A percentile compares a stretch with the other conserved stretches of the same genome.
Evolutionary conservation across 2,888 invertebrate species (phyloP).

Genomic region (Coronaproctus castanopsis): DNA sequence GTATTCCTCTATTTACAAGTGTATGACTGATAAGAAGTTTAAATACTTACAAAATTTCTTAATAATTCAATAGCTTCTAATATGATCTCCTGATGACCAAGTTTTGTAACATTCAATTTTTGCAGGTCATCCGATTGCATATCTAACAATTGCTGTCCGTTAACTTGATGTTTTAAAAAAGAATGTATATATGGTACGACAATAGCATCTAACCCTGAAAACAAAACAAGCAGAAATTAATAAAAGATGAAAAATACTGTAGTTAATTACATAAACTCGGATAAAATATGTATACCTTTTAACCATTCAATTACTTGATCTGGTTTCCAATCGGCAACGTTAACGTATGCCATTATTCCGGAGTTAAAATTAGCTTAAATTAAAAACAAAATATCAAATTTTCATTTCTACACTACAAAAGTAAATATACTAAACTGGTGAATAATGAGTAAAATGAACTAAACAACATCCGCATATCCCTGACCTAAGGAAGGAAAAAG

Average conservation of each 20-base stretch:
- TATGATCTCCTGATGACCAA: constrained; percentile 85
- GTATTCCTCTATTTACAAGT: too few relatives aligned
- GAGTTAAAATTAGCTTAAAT: background rate
- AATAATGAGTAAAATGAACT: too few relatives aligned
- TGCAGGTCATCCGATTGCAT: constrained; percentile 75
- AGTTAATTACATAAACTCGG: background rate
- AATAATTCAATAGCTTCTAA: constrained; percentile 81
- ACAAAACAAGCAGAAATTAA: constrained; percentile 17
- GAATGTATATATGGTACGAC: constrained; percentile 59
- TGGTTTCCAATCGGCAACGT: constrained; percentile 73
- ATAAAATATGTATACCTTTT: constrained; percentile 40
- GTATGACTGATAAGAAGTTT: background rate
- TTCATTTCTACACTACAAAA: too few relatives aligned
- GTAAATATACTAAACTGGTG: too few relatives aligned
- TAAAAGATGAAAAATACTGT: constrained; percentile 3
- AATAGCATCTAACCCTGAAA: constrained; percentile 52
- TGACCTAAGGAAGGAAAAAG: too few relatives aligned
- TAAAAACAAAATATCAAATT: background rate
- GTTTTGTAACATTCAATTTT: constrained; percentile 58
- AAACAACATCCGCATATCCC: too few relatives aligned
- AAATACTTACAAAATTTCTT: constrained; percentile 54
- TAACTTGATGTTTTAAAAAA: constrained; percentile 59
- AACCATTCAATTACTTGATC: constrained; percentile 82
- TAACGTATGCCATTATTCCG: constrained; percentile 49
- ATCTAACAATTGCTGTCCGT: constrained; percentile 61